Percentiles rank a stretch among this genome's conserved stretches.
Conservation (phyloP, 2,888 invertebrate species). For the Flabesymbios commensalis region DNA sequence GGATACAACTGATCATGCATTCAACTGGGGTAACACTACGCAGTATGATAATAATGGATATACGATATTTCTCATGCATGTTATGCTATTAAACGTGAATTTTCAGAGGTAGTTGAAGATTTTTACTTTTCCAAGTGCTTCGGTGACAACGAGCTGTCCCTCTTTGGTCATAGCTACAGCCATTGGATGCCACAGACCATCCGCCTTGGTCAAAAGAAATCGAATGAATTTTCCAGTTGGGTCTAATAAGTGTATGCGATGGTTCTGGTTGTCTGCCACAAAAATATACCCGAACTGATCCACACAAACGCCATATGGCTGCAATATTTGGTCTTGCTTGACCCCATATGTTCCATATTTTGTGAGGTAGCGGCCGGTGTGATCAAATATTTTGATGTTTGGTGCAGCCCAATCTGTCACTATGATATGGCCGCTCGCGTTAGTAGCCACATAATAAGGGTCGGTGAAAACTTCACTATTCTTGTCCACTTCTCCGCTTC, state of each 20-base stretch:
- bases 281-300: conserved; percentile 51
- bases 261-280: conserved; percentile 52
- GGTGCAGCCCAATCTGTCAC: conserved; percentile 54
- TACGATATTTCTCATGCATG: too few species aligned
- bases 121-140: conserved; percentile 54
- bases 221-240: conserved; percentile 48
- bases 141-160: conserved; percentile 48
- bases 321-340: conserved; percentile 42
- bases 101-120: conserved; percentile 45
- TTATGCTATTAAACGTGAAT: too few species aligned
- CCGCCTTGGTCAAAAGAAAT: conserved; percentile 41
- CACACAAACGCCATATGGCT: conserved; percentile 52
- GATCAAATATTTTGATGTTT: conserved; percentile 46
- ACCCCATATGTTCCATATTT: conserved; percentile 46
- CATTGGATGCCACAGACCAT: conserved; percentile 52
- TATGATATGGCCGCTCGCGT: conserved; percentile 38
- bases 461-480: conserved; percentile 44
- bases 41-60: too few species aligned
- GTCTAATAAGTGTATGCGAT: conserved; percentile 47
- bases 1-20: too few species aligned
- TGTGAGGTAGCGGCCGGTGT: conserved; percentile 36
- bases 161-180: conserved; percentile 42
- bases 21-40: too few species aligned
- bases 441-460: conserved; percentile 49
- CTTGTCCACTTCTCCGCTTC: conserved; percentile 32